These are phyloP conservation scores for Idris sp. DNA, from an alignment of 1,140 invertebrate genomes.

Conservation along the genomic window DNA sequence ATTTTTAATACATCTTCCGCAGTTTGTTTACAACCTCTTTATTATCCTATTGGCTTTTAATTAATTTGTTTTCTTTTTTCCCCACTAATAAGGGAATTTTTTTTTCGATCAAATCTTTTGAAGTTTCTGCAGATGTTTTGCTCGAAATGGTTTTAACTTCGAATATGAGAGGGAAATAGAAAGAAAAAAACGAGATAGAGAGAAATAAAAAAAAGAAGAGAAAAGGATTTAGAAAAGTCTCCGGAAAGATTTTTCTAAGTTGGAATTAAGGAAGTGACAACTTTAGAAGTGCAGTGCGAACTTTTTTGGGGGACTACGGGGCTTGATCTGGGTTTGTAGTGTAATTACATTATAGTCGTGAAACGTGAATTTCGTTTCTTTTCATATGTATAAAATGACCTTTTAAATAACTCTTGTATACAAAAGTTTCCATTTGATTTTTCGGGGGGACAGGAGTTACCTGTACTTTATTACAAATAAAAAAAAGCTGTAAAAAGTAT, in stretches of 20 bases:
- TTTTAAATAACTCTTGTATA: slow-evolving; percentile 22
- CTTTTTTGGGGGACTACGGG: slow-evolving; percentile 40
- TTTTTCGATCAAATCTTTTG: no score
- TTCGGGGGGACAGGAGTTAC: not conserved
- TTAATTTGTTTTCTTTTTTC: slow-evolving; percentile 42
- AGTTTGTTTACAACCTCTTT: slow-evolving; percentile 31
- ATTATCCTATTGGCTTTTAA: slow-evolving; percentile 27
- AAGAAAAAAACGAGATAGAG: slow-evolving; percentile 16
- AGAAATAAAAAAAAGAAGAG: no score
- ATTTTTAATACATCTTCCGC: slow-evolving; percentile 7
- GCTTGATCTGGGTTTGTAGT: slow-evolving; percentile 45
- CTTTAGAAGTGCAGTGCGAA: slow-evolving; percentile 39
- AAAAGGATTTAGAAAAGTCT: slow-evolving; percentile 56
- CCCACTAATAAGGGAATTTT: not conserved
- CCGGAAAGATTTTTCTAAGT: slow-evolving; percentile 55
- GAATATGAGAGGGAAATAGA: slow-evolving; percentile 32
- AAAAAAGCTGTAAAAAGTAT: slow-evolving; percentile 8
- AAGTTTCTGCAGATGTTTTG: slow-evolving; percentile 29
- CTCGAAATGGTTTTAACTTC: slow-evolving; percentile 24
- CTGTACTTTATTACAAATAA: slow-evolving; percentile 12
- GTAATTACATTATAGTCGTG: slow-evolving; percentile 49
- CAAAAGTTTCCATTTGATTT: slow-evolving; percentile 11
- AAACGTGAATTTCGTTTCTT: not conserved
- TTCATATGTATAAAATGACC: slow-evolving; percentile 20
- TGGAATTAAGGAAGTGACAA: slow-evolving; percentile 58